Conservation (phyloP, 2,888 invertebrate genomes). For the Meandrusa payeni region DNA sequence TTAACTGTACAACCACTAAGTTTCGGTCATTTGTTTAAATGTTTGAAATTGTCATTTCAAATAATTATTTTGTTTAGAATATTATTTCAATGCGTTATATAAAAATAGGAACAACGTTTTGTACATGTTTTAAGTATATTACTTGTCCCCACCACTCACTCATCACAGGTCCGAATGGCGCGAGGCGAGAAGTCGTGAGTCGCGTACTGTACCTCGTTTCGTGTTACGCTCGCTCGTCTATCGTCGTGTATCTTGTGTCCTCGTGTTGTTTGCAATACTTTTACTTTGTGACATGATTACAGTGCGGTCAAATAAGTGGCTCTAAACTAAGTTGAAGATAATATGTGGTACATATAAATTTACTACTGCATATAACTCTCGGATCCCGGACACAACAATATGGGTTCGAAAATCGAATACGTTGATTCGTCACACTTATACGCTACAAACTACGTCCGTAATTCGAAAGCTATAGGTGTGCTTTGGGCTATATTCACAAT, state of each 20-base stretch:
- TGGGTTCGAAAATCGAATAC: conserved; percentile 96
- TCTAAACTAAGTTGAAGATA: conserved; percentile 15
- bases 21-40: too few relatives aligned
- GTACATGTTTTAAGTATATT: conserved; percentile 42
- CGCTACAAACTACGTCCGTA: conserved; percentile 94
- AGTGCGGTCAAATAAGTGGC: conserved; percentile 27
- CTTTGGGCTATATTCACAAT: conserved; percentile 99
- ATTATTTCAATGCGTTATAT: too few relatives aligned
- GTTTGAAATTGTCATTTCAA: too few relatives aligned
- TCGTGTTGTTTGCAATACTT: conserved; percentile 44
- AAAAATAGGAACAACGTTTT: too few relatives aligned
- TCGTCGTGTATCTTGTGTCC: conserved; percentile 66
- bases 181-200: conserved; percentile 67
- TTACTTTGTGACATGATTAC: conserved; percentile 41
- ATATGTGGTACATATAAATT: conserved; percentile 42
- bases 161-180: conserved; percentile 60
- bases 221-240: conserved; percentile 45
- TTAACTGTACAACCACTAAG: too few relatives aligned
- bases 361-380: conserved; percentile 15
- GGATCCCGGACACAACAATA: conserved; percentile 66
- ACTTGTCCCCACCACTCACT: conserved; percentile 64
- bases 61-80: too few relatives aligned
- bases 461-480: conserved; percentile 97
- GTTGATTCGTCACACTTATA: conserved; percentile 95
- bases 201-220: conserved; percentile 40